Conservation (phyloP, 2,888 invertebrate species). For the Neuroscelio doddi region DNA sequence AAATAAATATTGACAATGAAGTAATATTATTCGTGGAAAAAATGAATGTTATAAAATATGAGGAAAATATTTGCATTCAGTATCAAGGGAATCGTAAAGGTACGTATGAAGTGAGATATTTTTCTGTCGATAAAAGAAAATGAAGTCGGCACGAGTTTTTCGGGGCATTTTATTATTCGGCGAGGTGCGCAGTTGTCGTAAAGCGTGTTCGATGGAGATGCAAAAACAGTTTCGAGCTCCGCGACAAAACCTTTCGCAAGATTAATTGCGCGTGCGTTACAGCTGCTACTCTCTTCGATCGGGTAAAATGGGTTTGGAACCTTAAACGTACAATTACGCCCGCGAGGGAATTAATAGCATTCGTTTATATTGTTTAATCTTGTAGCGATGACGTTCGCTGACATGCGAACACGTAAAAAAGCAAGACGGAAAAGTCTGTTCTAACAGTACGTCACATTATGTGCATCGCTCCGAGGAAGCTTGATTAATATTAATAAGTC, state of each 20-base stretch:
- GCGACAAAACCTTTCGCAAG: constrained; percentile 32
- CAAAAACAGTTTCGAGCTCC: constrained; percentile 25
- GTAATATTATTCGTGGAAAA: too few species aligned
- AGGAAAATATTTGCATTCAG: too few species aligned
- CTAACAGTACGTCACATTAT: constrained; percentile 1
- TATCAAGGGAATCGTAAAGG: too few species aligned
- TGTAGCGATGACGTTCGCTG: background rate
- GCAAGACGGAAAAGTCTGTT: background rate
- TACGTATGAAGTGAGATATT: too few species aligned
- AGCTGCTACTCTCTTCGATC: constrained; percentile 24
- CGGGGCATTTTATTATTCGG: constrained; percentile 15
- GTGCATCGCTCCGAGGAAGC: constrained; percentile 1
- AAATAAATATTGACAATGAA: too few species aligned
- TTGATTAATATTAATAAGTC: constrained; percentile 40
- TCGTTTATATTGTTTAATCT: constrained; percentile 37
- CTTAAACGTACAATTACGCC: constrained; percentile 19
- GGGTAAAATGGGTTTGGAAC: constrained; percentile 15
- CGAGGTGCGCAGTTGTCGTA: constrained; percentile 24
- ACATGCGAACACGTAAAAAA: background rate
- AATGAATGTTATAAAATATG: too few species aligned
- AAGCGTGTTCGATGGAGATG: background rate
- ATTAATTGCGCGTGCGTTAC: constrained; percentile 36
- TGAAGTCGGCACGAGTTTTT: constrained; percentile 15
- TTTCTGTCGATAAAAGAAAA: too few species aligned
- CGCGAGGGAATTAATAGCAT: constrained; percentile 24